phyloP scores from a whole-genome alignment of 23 tunicate species.

The Botrylloides violaceus region DNA sequence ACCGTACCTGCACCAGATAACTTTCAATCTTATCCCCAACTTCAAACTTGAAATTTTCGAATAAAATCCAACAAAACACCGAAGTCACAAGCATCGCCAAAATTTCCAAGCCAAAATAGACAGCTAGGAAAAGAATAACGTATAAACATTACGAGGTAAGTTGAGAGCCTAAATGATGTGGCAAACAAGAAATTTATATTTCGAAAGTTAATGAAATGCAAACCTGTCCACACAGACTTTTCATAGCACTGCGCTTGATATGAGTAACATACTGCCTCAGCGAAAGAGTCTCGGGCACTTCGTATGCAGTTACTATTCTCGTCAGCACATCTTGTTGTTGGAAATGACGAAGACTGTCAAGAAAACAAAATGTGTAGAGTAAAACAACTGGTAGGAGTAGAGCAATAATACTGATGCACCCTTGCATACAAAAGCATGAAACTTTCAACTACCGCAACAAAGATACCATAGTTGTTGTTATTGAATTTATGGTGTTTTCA shows the following conservation, averaged over 20 bases:
- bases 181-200: too few species aligned
- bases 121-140: slow-evolving; percentile 8
- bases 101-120: slow-evolving; percentile 54
- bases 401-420: too few species aligned
- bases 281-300: slow-evolving; percentile 40
- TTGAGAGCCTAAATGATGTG: too few species aligned
- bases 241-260: slow-evolving; percentile 61
- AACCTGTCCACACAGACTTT: slow-evolving; percentile 82
- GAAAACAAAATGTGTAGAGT: too few species aligned
- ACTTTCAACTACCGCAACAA: too few species aligned
- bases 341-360: slow-evolving; percentile 61
- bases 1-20: slow-evolving; percentile 64
- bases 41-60: slow-evolving; percentile 59
- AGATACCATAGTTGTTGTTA: too few species aligned
- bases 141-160: background rate
- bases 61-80: slow-evolving; percentile 25
- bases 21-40: slow-evolving; percentile 73
- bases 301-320: slow-evolving; percentile 24
- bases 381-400: too few species aligned
- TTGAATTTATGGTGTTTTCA: too few species aligned
- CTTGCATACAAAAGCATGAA: too few species aligned
- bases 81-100: slow-evolving; percentile 35
- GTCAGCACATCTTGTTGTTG: slow-evolving; percentile 42
- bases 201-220: too few species aligned
- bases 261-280: slow-evolving; percentile 47